These are phyloP conservation scores for Ispidina lecontei DNA, from an alignment of 2,797 vertebrate genomes.

Conservation along the genomic window DNA sequence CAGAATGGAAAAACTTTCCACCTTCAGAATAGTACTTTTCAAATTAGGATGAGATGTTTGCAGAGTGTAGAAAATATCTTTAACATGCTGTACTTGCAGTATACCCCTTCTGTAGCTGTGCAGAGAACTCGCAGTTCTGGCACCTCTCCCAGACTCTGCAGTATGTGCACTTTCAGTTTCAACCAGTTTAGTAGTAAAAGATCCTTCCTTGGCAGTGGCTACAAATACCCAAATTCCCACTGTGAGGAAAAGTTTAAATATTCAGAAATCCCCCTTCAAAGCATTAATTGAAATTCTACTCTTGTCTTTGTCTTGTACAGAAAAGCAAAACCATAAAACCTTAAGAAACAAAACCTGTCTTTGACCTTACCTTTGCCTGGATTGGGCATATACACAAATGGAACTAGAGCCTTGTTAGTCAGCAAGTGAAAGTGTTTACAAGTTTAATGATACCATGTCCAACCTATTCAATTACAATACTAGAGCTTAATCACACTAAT, in stretches of 20 bases:
- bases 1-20: background rate
- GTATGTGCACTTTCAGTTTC: conserved; percentile 51
- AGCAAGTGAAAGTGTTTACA: conserved; percentile 19
- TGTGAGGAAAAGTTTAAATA: conserved; percentile 61
- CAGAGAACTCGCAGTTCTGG: conserved; percentile 36
- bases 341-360: conserved; percentile 28
- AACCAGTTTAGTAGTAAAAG: conserved; percentile 43
- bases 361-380: conserved; percentile 29
- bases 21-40: background rate
- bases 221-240: conserved; percentile 69
- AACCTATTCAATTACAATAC: background rate
- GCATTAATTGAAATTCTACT: conserved; percentile 49
- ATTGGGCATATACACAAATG: background rate
- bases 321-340: conserved; percentile 41
- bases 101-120: background rate
- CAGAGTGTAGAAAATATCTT: background rate
- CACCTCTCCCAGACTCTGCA: conserved; percentile 9
- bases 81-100: background rate
- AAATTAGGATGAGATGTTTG: background rate
- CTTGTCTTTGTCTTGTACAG: conserved; percentile 57
- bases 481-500: background rate
- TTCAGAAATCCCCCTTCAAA: conserved; percentile 69
- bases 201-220: conserved; percentile 42
- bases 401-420: conserved; percentile 8
- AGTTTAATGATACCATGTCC: background rate